Conservation (phyloP, 2,797 vertebrate species). For the Megaceryle alcyon region DNA sequence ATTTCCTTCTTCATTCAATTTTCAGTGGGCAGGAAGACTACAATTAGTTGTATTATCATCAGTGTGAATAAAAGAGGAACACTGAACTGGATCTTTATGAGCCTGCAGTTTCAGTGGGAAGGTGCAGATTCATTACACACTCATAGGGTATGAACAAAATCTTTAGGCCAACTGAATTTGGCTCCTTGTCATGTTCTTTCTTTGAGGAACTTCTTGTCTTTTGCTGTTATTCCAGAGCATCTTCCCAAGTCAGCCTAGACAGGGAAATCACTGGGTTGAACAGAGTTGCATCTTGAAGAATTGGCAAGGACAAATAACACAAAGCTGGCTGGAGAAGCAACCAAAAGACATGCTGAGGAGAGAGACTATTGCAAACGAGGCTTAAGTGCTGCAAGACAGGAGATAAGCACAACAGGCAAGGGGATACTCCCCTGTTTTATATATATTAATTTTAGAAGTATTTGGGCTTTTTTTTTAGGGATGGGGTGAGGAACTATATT, state of each 20-base stretch:
- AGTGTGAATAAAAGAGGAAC: conserved; percentile 36
- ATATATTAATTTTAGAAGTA: not conserved
- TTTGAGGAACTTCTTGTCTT: not conserved
- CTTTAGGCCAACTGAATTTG: not conserved
- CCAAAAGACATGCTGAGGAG: not conserved
- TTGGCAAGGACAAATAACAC: not conserved
- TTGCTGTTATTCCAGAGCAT: not conserved
- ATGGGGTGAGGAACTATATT: not conserved
- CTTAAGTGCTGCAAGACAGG: not conserved
- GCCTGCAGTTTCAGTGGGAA: not conserved
- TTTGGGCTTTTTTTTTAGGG: not conserved
- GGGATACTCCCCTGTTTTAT: not conserved
- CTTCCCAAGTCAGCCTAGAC: not conserved
- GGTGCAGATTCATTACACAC: not conserved
- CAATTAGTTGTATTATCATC: conserved; percentile 62
- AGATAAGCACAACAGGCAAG: not conserved
- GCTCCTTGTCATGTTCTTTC: not conserved
- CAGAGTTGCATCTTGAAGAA: not conserved
- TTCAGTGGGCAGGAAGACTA: conserved; percentile 59
- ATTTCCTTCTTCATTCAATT: conserved; percentile 59
- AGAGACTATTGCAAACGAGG: not conserved
- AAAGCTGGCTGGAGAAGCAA: not conserved
- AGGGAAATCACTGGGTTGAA: not conserved
- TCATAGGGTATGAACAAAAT: not conserved
- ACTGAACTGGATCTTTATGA: conserved; percentile 11